Conservation (phyloP, 2,113 vertebrate genomes). For the Oryzias javanicus region DNA sequence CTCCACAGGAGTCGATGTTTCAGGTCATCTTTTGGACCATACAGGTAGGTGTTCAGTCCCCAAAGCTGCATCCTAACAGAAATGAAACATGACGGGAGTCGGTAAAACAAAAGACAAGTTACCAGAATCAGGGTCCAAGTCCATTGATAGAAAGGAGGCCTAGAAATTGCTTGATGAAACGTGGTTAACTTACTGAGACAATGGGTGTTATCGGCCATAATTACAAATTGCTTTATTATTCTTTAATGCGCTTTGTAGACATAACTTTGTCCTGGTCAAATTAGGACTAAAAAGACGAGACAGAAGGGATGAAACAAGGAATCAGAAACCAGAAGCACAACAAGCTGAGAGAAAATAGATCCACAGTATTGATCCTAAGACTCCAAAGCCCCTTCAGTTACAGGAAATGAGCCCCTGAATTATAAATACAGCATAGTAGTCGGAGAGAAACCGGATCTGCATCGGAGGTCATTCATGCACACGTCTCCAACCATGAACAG, state of each 20-base stretch:
- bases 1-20: slow-evolving; percentile 88
- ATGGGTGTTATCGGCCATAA: no score
- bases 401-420: slow-evolving; percentile 55
- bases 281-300: not conserved
- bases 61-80: slow-evolving; percentile 75
- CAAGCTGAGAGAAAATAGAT: slow-evolving; percentile 37
- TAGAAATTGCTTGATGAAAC: no score
- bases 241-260: not conserved
- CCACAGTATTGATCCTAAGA: slow-evolving; percentile 25
- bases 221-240: no score
- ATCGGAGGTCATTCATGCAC: slow-evolving; percentile 4
- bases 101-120: no score
- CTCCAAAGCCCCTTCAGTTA: slow-evolving; percentile 28
- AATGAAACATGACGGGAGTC: no score
- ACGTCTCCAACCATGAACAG: slow-evolving; percentile 15
- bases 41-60: slow-evolving; percentile 86
- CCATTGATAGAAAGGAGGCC: no score
- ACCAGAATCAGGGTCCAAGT: no score
- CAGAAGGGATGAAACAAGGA: not conserved
- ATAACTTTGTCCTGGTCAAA: not conserved
- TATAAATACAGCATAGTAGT: slow-evolving; percentile 57
- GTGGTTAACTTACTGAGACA: no score
- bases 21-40: slow-evolving; percentile 86
- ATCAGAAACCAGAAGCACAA: slow-evolving; percentile 3
- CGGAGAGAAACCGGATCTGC: slow-evolving; percentile 30